Evolutionary conservation across 1,140 invertebrate species (phyloP).

Genomic region (Bombus difficillimus): DNA sequence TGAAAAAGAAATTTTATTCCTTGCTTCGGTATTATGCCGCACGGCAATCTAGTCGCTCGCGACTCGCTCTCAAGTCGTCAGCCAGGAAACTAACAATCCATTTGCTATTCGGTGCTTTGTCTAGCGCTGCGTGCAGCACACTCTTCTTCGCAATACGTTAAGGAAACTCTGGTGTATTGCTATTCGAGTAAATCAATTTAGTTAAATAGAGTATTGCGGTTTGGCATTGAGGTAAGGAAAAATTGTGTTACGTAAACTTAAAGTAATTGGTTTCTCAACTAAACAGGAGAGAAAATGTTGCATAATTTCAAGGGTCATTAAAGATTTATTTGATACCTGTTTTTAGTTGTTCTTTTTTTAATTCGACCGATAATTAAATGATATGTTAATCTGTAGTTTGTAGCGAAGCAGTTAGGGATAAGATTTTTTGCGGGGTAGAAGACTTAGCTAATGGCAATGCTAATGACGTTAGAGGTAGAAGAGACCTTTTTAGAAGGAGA

Average conservation of each 20-base stretch:
- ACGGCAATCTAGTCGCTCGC: neutral
- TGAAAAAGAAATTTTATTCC: conserved; percentile 37
- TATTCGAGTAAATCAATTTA: neutral
- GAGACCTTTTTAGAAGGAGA: neutral
- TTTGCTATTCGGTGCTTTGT: conserved; percentile 19
- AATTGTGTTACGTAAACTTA: neutral
- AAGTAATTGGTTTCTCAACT: neutral
- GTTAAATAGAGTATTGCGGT: neutral
- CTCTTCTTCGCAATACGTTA: neutral
- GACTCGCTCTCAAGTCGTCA: neutral
- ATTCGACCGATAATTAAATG: neutral
- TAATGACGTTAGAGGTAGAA: neutral
- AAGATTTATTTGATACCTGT: neutral
- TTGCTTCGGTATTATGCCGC: neutral
- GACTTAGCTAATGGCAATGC: neutral
- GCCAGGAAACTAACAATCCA: neutral
- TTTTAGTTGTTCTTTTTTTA: neutral
- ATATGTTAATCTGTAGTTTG: neutral
- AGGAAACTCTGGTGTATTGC: neutral
- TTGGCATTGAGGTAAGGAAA: neutral
- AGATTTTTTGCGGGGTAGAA: neutral
- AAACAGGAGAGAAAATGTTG: neutral
- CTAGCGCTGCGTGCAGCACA: neutral
- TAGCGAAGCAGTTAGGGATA: neutral
- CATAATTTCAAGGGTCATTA: neutral